These are phyloP conservation scores for Menidia beryllina DNA, from an alignment of 2,113 vertebrate genomes.

Conservation along the genomic window DNA sequence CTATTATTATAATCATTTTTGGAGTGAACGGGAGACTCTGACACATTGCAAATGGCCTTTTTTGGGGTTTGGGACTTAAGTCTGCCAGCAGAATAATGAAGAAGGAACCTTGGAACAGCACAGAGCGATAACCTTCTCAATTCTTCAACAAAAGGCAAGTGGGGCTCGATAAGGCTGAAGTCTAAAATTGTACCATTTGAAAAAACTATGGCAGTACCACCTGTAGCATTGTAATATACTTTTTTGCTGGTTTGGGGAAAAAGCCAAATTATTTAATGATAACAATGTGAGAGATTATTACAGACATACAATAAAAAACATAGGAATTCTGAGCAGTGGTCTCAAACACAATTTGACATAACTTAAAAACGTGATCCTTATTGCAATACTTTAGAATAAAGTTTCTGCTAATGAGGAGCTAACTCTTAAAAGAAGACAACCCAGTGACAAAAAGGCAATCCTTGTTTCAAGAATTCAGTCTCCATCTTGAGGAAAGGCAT, in stretches of 20 bases:
- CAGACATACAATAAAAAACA: no score
- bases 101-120: slow-evolving; percentile 31
- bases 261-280: not conserved
- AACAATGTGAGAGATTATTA: no score
- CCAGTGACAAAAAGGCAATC: no score
- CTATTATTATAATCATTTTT: slow-evolving; percentile 60
- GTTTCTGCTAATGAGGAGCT: not conserved
- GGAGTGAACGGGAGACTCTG: slow-evolving; percentile 49
- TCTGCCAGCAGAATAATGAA: slow-evolving; percentile 58
- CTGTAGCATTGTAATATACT: not conserved
- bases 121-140: slow-evolving; percentile 17
- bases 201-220: not conserved
- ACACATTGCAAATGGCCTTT: slow-evolving; percentile 51
- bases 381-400: no score
- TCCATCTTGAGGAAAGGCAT: no score
- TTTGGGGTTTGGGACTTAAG: slow-evolving; percentile 58
- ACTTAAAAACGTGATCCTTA: no score
- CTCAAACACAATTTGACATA: no score
- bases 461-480: no score
- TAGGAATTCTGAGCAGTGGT: no score
- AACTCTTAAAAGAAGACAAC: not conserved
- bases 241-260: not conserved
- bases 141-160: slow-evolving; percentile 22
- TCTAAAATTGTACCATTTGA: not conserved
- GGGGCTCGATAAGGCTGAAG: slow-evolving; percentile 4